These are phyloP conservation scores for Megamerina dolium DNA, from an alignment of 2,888 invertebrate genomes.

Conservation along the genomic window DNA sequence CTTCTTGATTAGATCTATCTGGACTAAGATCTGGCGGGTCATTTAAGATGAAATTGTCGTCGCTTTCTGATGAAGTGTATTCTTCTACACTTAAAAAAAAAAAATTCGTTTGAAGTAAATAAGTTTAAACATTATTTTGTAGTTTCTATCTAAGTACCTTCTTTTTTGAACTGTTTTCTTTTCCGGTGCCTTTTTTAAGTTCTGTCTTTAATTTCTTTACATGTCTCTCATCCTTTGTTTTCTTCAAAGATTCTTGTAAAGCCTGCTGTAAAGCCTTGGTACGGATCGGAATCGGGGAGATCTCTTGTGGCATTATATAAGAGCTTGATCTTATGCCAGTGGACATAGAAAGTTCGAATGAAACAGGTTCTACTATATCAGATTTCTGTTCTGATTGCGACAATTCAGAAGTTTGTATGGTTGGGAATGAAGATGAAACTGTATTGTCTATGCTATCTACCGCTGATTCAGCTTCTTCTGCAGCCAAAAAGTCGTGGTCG, in stretches of 20 bases:
- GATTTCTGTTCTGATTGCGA: conserved; percentile 6
- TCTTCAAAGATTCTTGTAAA: conserved; percentile 14
- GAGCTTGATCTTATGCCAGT: conserved; percentile 10
- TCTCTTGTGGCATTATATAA: conserved; percentile 9
- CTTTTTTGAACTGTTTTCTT: too few relatives aligned
- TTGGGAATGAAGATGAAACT: neutral
- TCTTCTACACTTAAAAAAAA: too few relatives aligned
- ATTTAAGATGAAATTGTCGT: conserved; percentile 9
- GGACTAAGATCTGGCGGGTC: too few relatives aligned
- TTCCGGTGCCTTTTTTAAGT: too few relatives aligned
- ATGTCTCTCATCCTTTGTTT: neutral
- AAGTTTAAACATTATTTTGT: too few relatives aligned
- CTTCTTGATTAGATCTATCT: too few relatives aligned
- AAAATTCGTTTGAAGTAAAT: neutral
- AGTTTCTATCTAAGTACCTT: too few relatives aligned
- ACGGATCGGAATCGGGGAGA: conserved; percentile 10
- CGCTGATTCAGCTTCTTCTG: too few relatives aligned
- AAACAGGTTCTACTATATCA: conserved; percentile 5
- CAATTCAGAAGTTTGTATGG: neutral
- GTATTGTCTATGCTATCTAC: conserved; percentile 2
- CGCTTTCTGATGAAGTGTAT: conserved; percentile 15
- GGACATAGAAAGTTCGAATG: conserved; percentile 11
- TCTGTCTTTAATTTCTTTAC: neutral
- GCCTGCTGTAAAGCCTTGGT: conserved; percentile 11
- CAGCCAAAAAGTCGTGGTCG: conserved; percentile 9